Evolutionary conservation across 2,888 invertebrate genomes (phyloP).

Genomic region (Nemapogon koenigi): DNA sequence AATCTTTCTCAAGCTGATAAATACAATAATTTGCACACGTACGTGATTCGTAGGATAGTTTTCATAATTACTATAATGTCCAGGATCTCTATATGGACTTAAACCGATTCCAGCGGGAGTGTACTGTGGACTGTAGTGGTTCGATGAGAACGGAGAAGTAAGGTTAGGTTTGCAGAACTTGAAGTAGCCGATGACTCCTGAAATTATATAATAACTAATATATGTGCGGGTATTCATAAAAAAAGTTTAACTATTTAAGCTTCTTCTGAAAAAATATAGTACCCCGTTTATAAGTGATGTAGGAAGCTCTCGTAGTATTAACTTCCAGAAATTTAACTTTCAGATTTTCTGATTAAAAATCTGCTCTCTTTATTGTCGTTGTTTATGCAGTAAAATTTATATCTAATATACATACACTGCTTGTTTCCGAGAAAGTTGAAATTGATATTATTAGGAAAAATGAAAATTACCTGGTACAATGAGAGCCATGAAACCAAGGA

Average conservation of each 20-base stretch:
- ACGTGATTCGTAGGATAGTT: no score
- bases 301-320: no score
- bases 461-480: slow-evolving; percentile 68
- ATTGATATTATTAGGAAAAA: neutral
- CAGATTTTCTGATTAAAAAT: neutral
- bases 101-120: slow-evolving; percentile 76
- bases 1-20: no score
- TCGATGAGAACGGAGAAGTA: slow-evolving; percentile 57
- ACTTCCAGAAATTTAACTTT: no score
- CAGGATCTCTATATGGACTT: slow-evolving; percentile 63
- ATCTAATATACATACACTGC: no score
- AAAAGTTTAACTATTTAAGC: neutral
- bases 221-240: neutral
- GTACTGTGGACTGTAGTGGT: slow-evolving; percentile 69
- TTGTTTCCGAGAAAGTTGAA: no score
- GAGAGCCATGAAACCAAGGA: slow-evolving; percentile 80
- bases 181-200: slow-evolving; percentile 83
- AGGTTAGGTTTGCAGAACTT: slow-evolving; percentile 80
- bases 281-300: no score
- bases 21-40: no score
- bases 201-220: slow-evolving; percentile 15
- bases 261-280: no score
- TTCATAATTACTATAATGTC: slow-evolving; percentile 53
- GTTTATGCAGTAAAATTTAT: no score
- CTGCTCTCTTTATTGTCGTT: no score